Evolutionary conservation across 2,888 invertebrate genomes (phyloP).

Genomic region (Tricholauxania praeusta): DNA sequence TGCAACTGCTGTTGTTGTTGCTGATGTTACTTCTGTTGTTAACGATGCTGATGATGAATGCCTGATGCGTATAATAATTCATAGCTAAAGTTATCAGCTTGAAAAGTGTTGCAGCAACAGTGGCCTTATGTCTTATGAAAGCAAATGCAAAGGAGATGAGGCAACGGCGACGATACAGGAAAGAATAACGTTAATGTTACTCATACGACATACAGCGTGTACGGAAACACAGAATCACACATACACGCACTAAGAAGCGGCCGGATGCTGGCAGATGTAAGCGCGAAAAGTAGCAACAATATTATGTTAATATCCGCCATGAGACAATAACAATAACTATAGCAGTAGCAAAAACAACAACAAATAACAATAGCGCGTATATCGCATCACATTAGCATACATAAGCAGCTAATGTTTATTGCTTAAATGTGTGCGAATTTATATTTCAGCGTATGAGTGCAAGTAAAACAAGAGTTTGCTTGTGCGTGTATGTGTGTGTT

Average conservation of each 20-base stretch:
- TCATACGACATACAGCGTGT: conserved; percentile 33
- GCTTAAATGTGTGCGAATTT: conserved; percentile 59
- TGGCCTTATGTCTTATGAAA: not conserved
- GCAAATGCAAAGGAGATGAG: not conserved
- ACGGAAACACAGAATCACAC: not conserved
- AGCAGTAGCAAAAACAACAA: conserved; percentile 34
- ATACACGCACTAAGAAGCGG: conserved; percentile 23
- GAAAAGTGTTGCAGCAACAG: not conserved
- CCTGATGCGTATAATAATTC: conserved; percentile 49
- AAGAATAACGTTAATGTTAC: conserved; percentile 45
- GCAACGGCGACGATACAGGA: not conserved
- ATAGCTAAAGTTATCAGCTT: conserved; percentile 45
- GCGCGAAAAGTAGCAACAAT: conserved; percentile 57
- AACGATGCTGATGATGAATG: conserved; percentile 52
- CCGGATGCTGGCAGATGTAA: conserved; percentile 17
- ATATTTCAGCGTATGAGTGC: conserved; percentile 27
- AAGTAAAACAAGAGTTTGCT: conserved; percentile 20
- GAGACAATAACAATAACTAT: conserved; percentile 54
- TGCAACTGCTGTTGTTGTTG: conserved; percentile 15
- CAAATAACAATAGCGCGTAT: conserved; percentile 47
- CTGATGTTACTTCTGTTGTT: not conserved
- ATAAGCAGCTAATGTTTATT: conserved; percentile 56
- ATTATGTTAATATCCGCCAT: conserved; percentile 64
- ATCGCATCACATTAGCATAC: conserved; percentile 55
- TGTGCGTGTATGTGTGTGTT: conserved; percentile 14